A percentile compares a stretch with the other conserved stretches of the same genome.
Evolutionary conservation across 2,113 vertebrate species (phyloP).

Genomic region (Bombycilla garrulus): DNA sequence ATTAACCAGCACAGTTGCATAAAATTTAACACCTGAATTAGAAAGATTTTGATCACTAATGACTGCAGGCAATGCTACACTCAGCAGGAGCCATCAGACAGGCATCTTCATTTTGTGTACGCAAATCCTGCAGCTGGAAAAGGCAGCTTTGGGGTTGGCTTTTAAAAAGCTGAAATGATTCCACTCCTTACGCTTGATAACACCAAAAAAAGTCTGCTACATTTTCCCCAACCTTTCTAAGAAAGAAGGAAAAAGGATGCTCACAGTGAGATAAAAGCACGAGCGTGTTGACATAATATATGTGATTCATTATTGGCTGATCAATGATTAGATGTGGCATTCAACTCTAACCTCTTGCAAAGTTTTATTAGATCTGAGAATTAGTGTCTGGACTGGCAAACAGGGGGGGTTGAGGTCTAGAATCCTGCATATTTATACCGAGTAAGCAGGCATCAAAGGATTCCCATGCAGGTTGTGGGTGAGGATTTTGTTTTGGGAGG

Average conservation of each 20-base stretch:
- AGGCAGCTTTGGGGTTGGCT: not conserved
- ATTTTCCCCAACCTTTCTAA: not conserved
- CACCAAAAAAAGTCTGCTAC: not conserved
- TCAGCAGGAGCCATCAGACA: constrained; percentile 38
- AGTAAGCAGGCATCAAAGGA: constrained; percentile 6
- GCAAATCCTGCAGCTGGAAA: not conserved
- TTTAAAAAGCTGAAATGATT: not conserved
- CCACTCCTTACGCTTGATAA: not conserved
- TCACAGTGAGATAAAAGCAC: not conserved
- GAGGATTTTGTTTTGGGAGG: constrained; percentile 5
- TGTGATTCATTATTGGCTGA: not conserved
- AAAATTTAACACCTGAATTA: constrained; percentile 63
- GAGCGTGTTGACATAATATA: not conserved
- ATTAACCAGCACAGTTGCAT: constrained; percentile 17
- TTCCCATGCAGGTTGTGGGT: not conserved
- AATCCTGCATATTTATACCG: not conserved
- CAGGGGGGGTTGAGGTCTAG: not conserved
- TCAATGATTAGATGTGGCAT: not conserved
- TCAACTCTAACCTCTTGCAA: not conserved
- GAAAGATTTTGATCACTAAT: constrained; percentile 49
- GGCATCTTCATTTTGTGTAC: not conserved
- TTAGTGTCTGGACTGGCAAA: not conserved
- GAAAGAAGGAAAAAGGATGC: not conserved
- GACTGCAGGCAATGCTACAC: not conserved
- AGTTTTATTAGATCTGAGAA: not conserved